Evolutionary conservation across 1,140 invertebrate species (phyloP).

Genomic region (Drosophila dunni): DNA sequence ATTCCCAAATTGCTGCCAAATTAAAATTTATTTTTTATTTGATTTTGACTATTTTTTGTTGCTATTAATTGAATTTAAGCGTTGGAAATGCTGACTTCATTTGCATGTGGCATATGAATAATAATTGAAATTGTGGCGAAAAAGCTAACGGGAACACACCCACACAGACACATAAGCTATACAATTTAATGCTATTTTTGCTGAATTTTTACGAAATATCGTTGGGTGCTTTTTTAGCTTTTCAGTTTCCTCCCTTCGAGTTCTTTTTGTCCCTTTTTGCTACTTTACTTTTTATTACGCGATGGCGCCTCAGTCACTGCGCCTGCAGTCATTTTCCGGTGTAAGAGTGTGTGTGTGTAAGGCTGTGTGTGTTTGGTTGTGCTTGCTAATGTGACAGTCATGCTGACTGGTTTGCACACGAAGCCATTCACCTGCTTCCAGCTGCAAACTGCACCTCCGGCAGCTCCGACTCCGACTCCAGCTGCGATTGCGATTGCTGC

Average conservation of each 20-base stretch:
- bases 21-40: constrained; percentile 10
- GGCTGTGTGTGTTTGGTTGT: constrained; percentile 38
- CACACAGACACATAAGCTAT: constrained; percentile 20
- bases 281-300: constrained; percentile 72
- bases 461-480: constrained; percentile 14
- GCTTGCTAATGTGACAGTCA: constrained; percentile 79
- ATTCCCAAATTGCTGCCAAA: neutral
- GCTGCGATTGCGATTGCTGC: constrained; percentile 11
- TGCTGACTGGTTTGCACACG: constrained; percentile 77
- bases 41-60: constrained; percentile 8
- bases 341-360: constrained; percentile 15
- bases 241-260: neutral
- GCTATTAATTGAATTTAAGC: constrained; percentile 29
- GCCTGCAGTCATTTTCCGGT: constrained; percentile 74
- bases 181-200: constrained; percentile 57
- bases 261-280: constrained; percentile 26
- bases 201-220: constrained; percentile 7
- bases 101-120: constrained; percentile 28
- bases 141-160: constrained; percentile 37
- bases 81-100: constrained; percentile 20
- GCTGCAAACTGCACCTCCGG: no score
- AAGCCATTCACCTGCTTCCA: constrained; percentile 52
- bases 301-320: constrained; percentile 69
- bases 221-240: constrained; percentile 7
- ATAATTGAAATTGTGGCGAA: constrained; percentile 49